These are phyloP conservation scores for Cyprinodon diabolis DNA, from an alignment of 2,797 vertebrate genomes.

Conservation along the genomic window DNA sequence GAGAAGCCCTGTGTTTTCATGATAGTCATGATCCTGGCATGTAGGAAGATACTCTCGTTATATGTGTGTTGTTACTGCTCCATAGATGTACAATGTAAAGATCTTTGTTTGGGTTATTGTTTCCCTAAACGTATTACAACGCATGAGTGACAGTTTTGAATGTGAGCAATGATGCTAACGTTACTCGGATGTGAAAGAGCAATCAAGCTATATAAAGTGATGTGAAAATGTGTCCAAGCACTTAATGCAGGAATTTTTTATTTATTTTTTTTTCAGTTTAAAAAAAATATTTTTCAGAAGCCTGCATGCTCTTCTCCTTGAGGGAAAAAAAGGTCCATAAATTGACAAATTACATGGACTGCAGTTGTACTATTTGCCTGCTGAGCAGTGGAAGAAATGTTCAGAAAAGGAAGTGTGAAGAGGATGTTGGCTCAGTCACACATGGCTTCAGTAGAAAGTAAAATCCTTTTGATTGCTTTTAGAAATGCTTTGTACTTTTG, in stretches of 20 bases:
- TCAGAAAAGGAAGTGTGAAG: constrained; percentile 69
- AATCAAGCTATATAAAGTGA: background rate
- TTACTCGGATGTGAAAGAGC: background rate
- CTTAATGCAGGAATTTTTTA: background rate
- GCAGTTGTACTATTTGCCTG: constrained; percentile 13
- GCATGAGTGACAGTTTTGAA: background rate
- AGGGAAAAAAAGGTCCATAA: background rate
- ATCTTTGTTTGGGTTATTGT: background rate
- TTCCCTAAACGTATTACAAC: background rate
- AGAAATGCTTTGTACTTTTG: constrained; percentile 29
- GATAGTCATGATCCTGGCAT: background rate
- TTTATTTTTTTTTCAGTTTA: background rate
- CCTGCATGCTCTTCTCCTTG: background rate
- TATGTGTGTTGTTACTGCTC: too few relatives aligned
- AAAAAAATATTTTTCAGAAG: background rate
- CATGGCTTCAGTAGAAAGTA: constrained; percentile 67
- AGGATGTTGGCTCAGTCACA: constrained; percentile 56
- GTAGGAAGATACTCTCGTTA: background rate
- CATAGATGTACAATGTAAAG: background rate
- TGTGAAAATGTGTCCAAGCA: background rate
- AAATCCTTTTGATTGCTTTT: constrained; percentile 57
- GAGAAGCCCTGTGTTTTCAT: background rate
- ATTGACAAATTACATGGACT: background rate
- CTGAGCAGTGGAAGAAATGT: constrained; percentile 31
- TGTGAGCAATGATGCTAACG: background rate